phyloP scores from a whole-genome alignment of 1,140 invertebrate species.

The Acromyrmex echinatior region DNA sequence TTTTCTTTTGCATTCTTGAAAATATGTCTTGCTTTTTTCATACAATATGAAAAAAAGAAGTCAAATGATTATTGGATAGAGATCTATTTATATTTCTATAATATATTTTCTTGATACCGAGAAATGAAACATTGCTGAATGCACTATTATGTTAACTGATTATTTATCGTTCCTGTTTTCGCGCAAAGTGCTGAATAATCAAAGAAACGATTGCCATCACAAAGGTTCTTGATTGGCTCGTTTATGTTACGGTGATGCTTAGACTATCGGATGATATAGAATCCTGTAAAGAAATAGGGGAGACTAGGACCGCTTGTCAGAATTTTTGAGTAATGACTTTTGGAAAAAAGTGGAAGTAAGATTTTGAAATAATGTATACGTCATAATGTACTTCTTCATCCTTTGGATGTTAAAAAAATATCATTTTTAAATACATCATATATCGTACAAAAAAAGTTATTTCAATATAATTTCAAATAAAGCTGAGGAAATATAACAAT shows the following conservation, averaged over 20 bases:
- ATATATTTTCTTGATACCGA: neutral
- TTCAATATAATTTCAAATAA: no score
- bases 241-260: conserved; percentile 79
- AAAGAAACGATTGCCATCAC: conserved; percentile 81
- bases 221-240: conserved; percentile 84
- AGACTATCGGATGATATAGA: conserved; percentile 58
- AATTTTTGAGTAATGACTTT: no score
- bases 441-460: no score
- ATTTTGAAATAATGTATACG: no score
- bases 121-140: conserved; percentile 23
- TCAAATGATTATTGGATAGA: neutral
- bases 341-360: no score
- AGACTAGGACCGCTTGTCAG: no score
- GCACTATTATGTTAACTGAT: conserved; percentile 45
- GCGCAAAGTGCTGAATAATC: conserved; percentile 81
- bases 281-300: conserved; percentile 9
- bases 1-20: neutral
- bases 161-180: conserved; percentile 73
- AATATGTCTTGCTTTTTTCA: neutral
- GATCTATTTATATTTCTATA: conserved; percentile 15
- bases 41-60: neutral
- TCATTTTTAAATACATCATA: no score
- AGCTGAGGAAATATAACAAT: no score
- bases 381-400: no score
- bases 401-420: no score